Percentiles rank a stretch among this genome's conserved stretches.
Conservation (phyloP, 2,888 invertebrate species). For the Watsonalla cultraria region DNA sequence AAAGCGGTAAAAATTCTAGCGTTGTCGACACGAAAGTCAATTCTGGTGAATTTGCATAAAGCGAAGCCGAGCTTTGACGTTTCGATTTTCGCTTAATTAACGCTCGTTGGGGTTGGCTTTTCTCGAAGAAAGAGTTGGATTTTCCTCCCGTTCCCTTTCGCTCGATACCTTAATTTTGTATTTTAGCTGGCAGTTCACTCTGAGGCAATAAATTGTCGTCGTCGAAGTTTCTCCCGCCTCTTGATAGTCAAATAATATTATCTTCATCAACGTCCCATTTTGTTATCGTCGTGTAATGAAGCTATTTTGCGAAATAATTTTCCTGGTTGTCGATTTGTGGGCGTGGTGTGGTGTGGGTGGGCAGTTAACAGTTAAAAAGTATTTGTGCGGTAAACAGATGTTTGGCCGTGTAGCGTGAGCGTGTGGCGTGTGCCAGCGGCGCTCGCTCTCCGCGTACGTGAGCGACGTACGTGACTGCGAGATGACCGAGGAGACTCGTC, state of each 20-base stretch:
- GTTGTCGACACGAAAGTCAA: slow-evolving; percentile 63
- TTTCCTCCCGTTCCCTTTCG: slow-evolving; percentile 49
- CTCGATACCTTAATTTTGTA: slow-evolving; percentile 52
- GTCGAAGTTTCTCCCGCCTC: slow-evolving; percentile 57
- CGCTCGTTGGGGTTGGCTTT: slow-evolving; percentile 50
- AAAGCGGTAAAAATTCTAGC: slow-evolving; percentile 60
- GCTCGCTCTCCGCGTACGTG: slow-evolving; percentile 20
- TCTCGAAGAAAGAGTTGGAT: slow-evolving; percentile 60
- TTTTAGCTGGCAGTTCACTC: slow-evolving; percentile 56
- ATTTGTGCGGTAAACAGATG: background rate
- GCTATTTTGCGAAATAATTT: slow-evolving; percentile 33
- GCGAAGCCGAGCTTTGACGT: slow-evolving; percentile 67
- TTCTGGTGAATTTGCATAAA: slow-evolving; percentile 72
- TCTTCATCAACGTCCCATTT: slow-evolving; percentile 54
- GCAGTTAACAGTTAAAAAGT: background rate
- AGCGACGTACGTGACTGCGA: slow-evolving; percentile 56
- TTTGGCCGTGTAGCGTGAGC: background rate
- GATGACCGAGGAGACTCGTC: slow-evolving; percentile 60
- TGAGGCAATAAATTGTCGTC: slow-evolving; percentile 61
- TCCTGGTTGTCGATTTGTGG: slow-evolving; percentile 11
- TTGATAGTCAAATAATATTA: slow-evolving; percentile 68
- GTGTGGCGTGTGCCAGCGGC: background rate
- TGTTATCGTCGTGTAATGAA: slow-evolving; percentile 51
- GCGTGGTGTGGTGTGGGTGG: background rate
- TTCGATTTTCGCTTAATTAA: slow-evolving; percentile 77